Base-by-base conservation (phyloP, 1,140 invertebrate species). In the Bombus fervidus region DNA sequence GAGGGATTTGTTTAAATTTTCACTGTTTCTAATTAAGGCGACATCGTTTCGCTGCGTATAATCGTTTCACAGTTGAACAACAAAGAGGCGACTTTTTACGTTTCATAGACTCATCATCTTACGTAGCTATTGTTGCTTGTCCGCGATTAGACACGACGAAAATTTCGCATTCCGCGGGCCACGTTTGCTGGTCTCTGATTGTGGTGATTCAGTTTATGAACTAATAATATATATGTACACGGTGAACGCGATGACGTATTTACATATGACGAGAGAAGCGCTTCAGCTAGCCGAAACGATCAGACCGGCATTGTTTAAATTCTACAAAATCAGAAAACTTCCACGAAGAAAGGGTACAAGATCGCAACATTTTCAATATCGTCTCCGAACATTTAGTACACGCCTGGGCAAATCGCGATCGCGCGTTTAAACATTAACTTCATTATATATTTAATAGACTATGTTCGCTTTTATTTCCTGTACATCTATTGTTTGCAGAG, bases 221-320 rank as follows among this genome's bases (percentile, higher is more conserved):
- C 47, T 82, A 81, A 68, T 73, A 37, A 62, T 76, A 76, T 39
- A 8, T 87, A 86, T 84, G 76, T 86, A 88, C 79, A 89, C 62
- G 68, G 31, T 81, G 81, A 89, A 71, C 73, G 76, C 31, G 43
- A 62, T 81, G 83, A 87, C 69, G 57, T 90, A 90, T 89, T 85
- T 90, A 90, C 88, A 89, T 82, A 83, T 87, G 89, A 87, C 43
- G 78, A 77, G 87, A 84, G 64, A 89, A 86, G 64, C 72, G 77
- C 69, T 47, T 81, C 74, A 25, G 71, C 59, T 77, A 73, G 37
- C 53, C 77, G 57, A 71, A 86, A 73, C 62, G 68, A 85, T 73
- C 69, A 75, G 34, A 75, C 72, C 80, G 68, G 69, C 28, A 37
- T 37, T 62, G 18, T 43, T 71, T 37, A 41, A 75, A 80, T 83